Evolutionary conservation across 2,113 vertebrate species (phyloP).

Genomic region (Rhinogobius similis): DNA sequence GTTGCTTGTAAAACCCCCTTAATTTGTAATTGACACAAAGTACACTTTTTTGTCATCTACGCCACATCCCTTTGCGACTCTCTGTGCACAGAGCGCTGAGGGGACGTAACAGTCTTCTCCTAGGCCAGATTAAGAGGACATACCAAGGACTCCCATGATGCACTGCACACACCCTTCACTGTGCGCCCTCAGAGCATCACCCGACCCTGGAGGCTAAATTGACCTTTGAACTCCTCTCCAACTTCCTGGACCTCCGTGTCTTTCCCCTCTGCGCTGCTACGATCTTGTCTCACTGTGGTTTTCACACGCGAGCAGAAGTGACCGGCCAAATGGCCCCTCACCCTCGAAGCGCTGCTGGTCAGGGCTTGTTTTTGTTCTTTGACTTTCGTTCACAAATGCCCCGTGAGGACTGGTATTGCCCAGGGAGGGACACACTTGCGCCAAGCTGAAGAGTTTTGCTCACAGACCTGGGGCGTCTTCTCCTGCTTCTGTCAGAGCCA

Average conservation of each 20-base stretch:
- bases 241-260: conserved; percentile 52
- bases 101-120: conserved; percentile 57
- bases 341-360: conserved; percentile 77
- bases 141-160: conserved; percentile 70
- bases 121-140: conserved; percentile 68
- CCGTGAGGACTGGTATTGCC: conserved; percentile 68
- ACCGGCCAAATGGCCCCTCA: conserved; percentile 71
- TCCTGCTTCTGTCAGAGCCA: conserved; percentile 77
- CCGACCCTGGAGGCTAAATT: conserved; percentile 62
- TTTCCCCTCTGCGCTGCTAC: neutral
- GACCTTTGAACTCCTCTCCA: conserved; percentile 56
- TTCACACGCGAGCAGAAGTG: conserved; percentile 40
- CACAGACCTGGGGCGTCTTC: conserved; percentile 69
- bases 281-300: conserved; percentile 43
- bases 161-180: conserved; percentile 41
- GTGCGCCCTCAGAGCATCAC: conserved; percentile 47
- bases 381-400: conserved; percentile 75
- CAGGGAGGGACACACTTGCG: conserved; percentile 58
- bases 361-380: conserved; percentile 79
- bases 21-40: conserved; percentile 21
- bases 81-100: conserved; percentile 39
- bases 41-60: conserved; percentile 27
- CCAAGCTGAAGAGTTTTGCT: conserved; percentile 70
- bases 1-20: neutral
- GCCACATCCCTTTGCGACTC: conserved; percentile 28